Evolutionary conservation across 2,888 invertebrate species (phyloP), one percentile per base, ranked within the genome.

Genomic region (Cheiracanthium punctorium): DNA sequence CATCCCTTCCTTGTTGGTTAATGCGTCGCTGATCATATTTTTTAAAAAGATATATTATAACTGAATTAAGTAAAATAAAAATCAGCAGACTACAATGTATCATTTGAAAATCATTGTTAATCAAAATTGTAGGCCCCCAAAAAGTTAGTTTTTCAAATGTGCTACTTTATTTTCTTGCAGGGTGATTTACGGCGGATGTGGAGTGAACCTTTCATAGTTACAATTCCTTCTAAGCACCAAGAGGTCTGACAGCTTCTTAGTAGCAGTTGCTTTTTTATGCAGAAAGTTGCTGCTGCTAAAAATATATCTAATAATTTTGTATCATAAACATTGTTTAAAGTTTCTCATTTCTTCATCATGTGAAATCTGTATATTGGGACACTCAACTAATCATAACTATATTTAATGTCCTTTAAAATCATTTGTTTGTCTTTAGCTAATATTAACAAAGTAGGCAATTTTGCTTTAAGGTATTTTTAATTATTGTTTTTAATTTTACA

Each of bases 111-210:
- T n/a, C n/a, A n/a, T n/a, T n/a, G n/a, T n/a, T n/a, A n/a, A n/a
- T n/a, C n/a, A n/a, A n/a, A n/a, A n/a, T n/a, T n/a, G n/a, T n/a
- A n/a, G n/a, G n/a, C n/a, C n/a, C n/a, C n/a, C n/a, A n/a, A n/a
- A n/a, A n/a, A n/a, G n/a, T n/a, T n/a, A n/a, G n/a, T n/a, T n/a
- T n/a, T n/a, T n/a, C n/a, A n/a, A n/a, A n/a, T n/a, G n/a, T n/a
- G 37, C 10, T 37, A 1, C 30, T 29, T 67, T 69, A 1, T 69
- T 29, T 52, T 81, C 89, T 93, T 92, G 8, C 93, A 98, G 98
- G 98, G 98, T 89, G 98, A 98, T 93, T 93, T 98, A 90, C 94
- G 97, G 91, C 94, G 98, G 91, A 98, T 98, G 98, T 98, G 98
- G 98, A 97, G 96, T 91, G 98, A 97, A 93, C 97, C 97, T 89